Base-by-base conservation (phyloP, 2,888 invertebrate species). In the Aquatica leii region DNA sequence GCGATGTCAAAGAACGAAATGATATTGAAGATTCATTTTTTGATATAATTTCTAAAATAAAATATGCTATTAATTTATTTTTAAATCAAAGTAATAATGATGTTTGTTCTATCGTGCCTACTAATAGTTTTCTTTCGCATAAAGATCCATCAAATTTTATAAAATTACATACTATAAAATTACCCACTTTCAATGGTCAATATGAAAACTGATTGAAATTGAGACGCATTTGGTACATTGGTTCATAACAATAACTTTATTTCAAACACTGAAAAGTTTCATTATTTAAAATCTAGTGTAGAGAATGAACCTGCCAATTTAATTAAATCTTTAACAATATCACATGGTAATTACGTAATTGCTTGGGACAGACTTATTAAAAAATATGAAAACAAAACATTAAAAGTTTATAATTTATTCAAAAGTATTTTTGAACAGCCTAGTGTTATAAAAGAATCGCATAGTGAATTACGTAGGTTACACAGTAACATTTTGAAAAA, bases 391-490 rank as follows among this genome's bases (percentile, higher is more conserved):
- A 57, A 57, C 9, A 49, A 17, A 14, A 4, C 6, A 11, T 21
- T 48, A 11, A 12, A 49, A 3, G 24, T 57, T 11, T 49, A 37
- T n/a, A 46, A 48, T 34, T 49, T 48, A 3, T 8, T 57, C n/a
- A 24, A n/a, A 20, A n/a, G 11, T 6, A 18, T 54, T 8, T 9
- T 43, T 2, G 17, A 43, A 1, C 1, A 24, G 14, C 35, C 35
- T 5, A 15, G 6, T 2, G n/a, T 49, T 1, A 2, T 4, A 9
- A 56, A 48, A 20, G 20, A 20, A 34, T 20, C 46, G 6, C n/a
- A 20, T 5, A 12, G 5, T 1, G 14, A 34, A 5, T 14, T 49
- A 1, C 34, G 49, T 2, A 1, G 35, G 15, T 12, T 48, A 6
- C 2, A 48, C 3, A 20, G 48, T 9, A 49, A 14, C 9, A n/a